These are phyloP conservation scores for Acrossocheilus fasciatus DNA, from an alignment of 2,797 vertebrate species.

Conservation along the genomic window DNA sequence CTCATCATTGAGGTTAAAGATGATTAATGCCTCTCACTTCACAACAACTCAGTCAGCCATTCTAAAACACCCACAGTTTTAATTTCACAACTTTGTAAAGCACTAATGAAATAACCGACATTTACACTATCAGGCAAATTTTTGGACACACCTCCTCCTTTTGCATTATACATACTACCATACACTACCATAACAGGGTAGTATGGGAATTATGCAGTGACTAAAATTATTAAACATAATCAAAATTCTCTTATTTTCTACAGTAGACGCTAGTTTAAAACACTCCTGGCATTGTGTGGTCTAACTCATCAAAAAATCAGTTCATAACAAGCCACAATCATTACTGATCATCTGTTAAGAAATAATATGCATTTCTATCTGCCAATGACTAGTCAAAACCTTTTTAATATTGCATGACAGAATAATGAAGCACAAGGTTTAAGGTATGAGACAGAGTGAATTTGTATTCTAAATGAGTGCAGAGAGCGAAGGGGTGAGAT, in stretches of 20 bases:
- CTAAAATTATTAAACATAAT: not conserved
- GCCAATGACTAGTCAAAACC: not conserved
- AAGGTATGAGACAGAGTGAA: slow-evolving; percentile 20
- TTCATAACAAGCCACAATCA: not conserved
- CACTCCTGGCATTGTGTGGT: not conserved
- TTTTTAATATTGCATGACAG: slow-evolving; percentile 32
- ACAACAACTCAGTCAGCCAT: slow-evolving; percentile 4
- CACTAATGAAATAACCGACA: not conserved
- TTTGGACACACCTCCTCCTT: not conserved
- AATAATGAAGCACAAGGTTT: not conserved
- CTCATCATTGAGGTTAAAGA: slow-evolving; percentile 1
- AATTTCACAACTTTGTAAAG: slow-evolving; percentile 15
- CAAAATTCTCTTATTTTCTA: not conserved
- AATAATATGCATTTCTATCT: not conserved
- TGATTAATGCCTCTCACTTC: slow-evolving; percentile 28
- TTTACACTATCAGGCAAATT: not conserved
- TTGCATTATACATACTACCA: not conserved
- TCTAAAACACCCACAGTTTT: slow-evolving; percentile 12
- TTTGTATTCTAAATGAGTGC: slow-evolving; percentile 63
- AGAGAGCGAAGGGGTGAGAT: slow-evolving; percentile 7
- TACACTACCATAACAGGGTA: not conserved
- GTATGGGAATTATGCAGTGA: not conserved
- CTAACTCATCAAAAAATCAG: not conserved
- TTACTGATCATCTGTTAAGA: slow-evolving; percentile 4
- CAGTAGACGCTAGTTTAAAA: no score